phyloP scores from a whole-genome alignment of 2,888 invertebrate genomes.

The Aleiodes testaceus region DNA sequence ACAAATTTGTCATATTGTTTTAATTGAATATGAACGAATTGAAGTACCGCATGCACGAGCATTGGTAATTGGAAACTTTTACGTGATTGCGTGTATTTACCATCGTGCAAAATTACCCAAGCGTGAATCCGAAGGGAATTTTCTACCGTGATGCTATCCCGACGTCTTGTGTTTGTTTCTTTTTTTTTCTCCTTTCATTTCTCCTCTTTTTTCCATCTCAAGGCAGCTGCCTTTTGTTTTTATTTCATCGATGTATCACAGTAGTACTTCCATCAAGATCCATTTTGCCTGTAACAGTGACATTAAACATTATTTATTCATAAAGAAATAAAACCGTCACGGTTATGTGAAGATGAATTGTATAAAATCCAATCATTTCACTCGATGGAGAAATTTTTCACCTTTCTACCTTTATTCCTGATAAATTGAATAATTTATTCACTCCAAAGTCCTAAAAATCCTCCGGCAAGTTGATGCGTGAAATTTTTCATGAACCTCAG shows the following conservation, averaged over 20 bases:
- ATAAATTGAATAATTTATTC: no score
- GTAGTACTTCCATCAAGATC: constrained; percentile 5
- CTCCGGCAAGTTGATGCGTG: not conserved
- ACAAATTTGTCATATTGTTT: constrained; percentile 35
- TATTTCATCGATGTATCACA: constrained; percentile 10
- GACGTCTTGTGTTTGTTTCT: constrained; percentile 17
- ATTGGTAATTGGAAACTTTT: constrained; percentile 61
- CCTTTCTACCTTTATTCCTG: no score
- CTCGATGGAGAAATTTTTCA: not conserved
- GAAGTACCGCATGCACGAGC: constrained; percentile 45
- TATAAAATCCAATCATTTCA: not conserved
- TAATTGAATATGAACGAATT: constrained; percentile 57
- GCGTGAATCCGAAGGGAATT: constrained; percentile 58
- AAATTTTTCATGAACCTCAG: not conserved
- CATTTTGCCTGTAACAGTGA: not conserved
- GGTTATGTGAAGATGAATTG: not conserved
- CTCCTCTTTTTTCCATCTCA: not conserved
- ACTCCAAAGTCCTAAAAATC: no score
- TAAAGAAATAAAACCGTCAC: constrained; percentile 10
- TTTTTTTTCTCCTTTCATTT: constrained; percentile 16
- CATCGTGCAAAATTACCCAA: constrained; percentile 47
- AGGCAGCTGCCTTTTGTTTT: not conserved
- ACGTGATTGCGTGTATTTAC: constrained; percentile 52
- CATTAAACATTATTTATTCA: constrained; percentile 12
- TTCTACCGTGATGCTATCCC: constrained; percentile 49